phyloP scores from a whole-genome alignment of 2,797 vertebrate genomes.

The Phrynocephalus guinanensis region DNA sequence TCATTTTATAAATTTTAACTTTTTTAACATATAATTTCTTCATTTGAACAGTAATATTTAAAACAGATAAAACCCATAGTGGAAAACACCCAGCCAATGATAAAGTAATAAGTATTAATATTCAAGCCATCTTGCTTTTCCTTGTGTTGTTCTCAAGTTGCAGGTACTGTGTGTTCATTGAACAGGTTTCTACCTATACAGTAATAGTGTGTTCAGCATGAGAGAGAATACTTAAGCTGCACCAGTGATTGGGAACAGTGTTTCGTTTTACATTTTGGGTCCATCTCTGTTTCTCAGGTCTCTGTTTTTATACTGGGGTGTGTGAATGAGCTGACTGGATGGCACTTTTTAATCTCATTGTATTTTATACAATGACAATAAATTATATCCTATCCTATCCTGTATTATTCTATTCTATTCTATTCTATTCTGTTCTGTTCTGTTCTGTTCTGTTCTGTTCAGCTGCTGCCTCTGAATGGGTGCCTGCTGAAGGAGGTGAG shows the following conservation, averaged over 20 bases:
- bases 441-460: no score
- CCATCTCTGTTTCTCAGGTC: no score
- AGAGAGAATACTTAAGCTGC: background rate
- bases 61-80: background rate
- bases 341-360: no score
- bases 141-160: background rate
- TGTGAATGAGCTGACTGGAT: no score
- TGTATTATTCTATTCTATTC: no score
- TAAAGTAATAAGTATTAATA: background rate
- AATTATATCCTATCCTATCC: no score
- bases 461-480: no score
- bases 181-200: background rate
- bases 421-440: no score
- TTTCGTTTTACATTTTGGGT: no score
- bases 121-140: background rate
- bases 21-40: background rate
- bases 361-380: no score
- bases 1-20: background rate
- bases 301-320: no score
- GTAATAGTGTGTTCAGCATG: background rate
- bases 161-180: background rate
- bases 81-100: background rate
- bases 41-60: background rate
- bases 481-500: no score
- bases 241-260: background rate